Evolutionary conservation across 2,113 vertebrate species (phyloP), one percentile per base, ranked within the genome.

Genomic region (Cheilinus undulatus): DNA sequence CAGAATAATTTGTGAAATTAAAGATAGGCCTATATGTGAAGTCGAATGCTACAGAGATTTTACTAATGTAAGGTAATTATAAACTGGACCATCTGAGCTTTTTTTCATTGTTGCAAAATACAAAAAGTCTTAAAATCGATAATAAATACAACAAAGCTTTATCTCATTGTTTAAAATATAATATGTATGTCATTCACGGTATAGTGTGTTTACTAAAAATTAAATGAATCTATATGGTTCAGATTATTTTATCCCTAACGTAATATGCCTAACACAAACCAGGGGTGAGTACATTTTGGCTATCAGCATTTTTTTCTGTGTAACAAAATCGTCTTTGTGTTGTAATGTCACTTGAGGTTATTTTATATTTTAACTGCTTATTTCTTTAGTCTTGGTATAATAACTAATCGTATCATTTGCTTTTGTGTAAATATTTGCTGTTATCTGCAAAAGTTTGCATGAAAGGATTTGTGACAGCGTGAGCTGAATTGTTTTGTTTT

Each of bases 401-500:
- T 46, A 22, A 49, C 1, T 20, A 2, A 17, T 48, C 19, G 19
- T n/a, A 6, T 42, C 11, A 26, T 11, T 48, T 26, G 3, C 20
- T 11, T 17, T 17, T 19, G n/a, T 43, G 9, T 43, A 38, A 13
- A 49, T 28, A 49, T 50, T 64, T 6, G 20, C 30, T 38, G 28
- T 14, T 28, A 38, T 23, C n/a, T 13, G 50, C 40, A 50, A 66
- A 85, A 89, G 79, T 92, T 81, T 59, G 32, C 73, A 32, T 72
- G 53, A 82, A 83, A 68, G 83, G 42, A 46, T 85, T 76, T 71
- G 67, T 82, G 79, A 73, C 83, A 86, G 78, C 87, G 50, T 89
- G 91, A 92, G 81, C 67, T 69, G 81, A 88, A 92, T 82, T 93
- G 91, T 95, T 95, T 94, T 78, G 91, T 93, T 94, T 75, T 90